Percentiles rank a stretch among this genome's conserved stretches.
phyloP scores from a whole-genome alignment of 2,888 invertebrate species.

The Drosophila quinaria region DNA sequence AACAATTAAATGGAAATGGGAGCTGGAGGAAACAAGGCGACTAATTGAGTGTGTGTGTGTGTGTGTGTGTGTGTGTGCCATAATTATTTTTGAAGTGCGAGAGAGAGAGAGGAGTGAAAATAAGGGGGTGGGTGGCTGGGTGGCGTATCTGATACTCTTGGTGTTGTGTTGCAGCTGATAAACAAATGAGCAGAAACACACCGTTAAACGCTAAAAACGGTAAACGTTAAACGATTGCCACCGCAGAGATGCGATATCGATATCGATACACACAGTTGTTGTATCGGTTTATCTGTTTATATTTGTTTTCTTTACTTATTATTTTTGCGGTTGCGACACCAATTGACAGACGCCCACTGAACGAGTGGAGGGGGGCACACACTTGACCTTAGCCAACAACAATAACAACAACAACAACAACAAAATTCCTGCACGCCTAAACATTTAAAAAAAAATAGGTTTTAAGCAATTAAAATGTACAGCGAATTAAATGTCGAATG shows the following conservation, averaged over 20 bases:
- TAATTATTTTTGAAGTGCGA: not conserved
- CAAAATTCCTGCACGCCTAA: constrained; percentile 73
- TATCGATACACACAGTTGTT: constrained; percentile 50
- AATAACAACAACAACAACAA: constrained; percentile 12
- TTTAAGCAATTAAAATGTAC: constrained; percentile 72
- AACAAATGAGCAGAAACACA: constrained; percentile 73
- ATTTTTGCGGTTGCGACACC: constrained; percentile 62
- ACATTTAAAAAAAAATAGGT: constrained; percentile 31
- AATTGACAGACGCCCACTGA: constrained; percentile 52
- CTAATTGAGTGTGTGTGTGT: constrained; percentile 47
- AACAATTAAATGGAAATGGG: constrained; percentile 76
- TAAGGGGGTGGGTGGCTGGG: not conserved
- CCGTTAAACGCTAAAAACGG: constrained; percentile 62
- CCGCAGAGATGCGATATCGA: constrained; percentile 62
- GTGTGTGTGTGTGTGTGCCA: constrained; percentile 17
- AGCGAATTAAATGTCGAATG: constrained; percentile 73
- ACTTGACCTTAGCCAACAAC: constrained; percentile 74
- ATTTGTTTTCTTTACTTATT: constrained; percentile 37
- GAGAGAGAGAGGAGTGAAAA: not conserved
- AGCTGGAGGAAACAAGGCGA: constrained; percentile 45
- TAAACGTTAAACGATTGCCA: constrained; percentile 62
- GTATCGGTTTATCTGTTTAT: constrained; percentile 53
- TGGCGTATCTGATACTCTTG: constrained; percentile 41
- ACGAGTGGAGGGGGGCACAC: constrained; percentile 12
- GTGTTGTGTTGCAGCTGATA: constrained; percentile 63